phyloP scores from a whole-genome alignment of 1,140 invertebrate species.

The Tetramorium parvispinum region DNA sequence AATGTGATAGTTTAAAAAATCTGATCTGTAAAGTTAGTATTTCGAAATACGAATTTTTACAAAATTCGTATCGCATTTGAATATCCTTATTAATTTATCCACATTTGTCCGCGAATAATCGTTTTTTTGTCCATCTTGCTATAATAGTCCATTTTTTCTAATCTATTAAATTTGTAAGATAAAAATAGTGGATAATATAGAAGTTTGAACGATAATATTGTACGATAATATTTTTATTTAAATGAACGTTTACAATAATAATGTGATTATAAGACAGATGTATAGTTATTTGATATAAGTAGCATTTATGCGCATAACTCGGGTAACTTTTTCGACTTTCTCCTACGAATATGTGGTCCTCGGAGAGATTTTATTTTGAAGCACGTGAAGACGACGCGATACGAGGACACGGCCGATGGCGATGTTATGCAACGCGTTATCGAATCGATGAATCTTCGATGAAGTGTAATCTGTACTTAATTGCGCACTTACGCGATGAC shows the following conservation, averaged over 20 bases:
- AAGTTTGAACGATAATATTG: background rate
- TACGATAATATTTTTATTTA: background rate
- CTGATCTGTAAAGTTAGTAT: too few relatives aligned
- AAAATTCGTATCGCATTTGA: too few relatives aligned
- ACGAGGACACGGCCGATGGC: conserved; percentile 49
- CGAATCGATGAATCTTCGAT: conserved; percentile 62
- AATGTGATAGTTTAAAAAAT: background rate
- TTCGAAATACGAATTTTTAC: too few relatives aligned
- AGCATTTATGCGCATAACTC: background rate
- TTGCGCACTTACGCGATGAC: conserved; percentile 37
- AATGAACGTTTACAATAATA: background rate
- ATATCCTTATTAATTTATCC: too few relatives aligned
- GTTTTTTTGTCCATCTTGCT: too few relatives aligned
- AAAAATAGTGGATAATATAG: background rate
- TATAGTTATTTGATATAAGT: background rate
- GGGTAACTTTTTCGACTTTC: conserved; percentile 46
- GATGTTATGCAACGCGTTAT: conserved; percentile 69
- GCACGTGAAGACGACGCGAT: conserved; percentile 14
- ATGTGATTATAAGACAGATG: background rate
- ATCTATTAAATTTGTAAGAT: background rate
- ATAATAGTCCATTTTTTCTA: background rate
- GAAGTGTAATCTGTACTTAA: conserved; percentile 42
- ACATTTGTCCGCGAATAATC: too few relatives aligned
- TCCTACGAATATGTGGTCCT: conserved; percentile 10
- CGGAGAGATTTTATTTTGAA: conserved; percentile 51